phyloP scores from a whole-genome alignment of 92 coral and sea anemone genomes.

The Ricordea florida region DNA sequence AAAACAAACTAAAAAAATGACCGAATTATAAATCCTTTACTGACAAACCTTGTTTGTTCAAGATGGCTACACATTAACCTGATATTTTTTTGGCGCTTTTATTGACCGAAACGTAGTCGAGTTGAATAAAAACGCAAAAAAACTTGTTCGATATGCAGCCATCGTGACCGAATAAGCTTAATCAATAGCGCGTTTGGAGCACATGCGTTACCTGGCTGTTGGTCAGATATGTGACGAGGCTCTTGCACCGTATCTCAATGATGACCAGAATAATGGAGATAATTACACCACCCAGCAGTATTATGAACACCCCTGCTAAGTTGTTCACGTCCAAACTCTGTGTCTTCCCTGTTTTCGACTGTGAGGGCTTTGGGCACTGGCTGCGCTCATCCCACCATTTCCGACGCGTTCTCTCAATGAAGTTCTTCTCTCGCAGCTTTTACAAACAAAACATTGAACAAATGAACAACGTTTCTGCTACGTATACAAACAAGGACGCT shows the following conservation, averaged over 20 bases:
- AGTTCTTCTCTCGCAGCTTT: conserved; percentile 89
- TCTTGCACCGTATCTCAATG: conserved; percentile 86
- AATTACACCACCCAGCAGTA: conserved; percentile 84
- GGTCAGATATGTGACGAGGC: conserved; percentile 79
- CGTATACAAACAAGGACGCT: neutral
- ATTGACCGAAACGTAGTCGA: no score
- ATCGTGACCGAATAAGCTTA: no score
- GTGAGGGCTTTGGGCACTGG: conserved; percentile 67
- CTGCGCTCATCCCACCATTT: conserved; percentile 97
- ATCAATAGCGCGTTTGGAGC: no score
- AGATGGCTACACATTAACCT: no score
- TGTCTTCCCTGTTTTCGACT: conserved; percentile 58
- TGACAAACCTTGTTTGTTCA: no score
- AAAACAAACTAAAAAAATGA: no score
- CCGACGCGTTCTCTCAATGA: conserved; percentile 70
- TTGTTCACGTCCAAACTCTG: conserved; percentile 83
- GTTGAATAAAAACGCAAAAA: no score
- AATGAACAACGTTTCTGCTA: neutral
- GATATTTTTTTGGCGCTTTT: no score
- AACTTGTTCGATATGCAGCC: no score
- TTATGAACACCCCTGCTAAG: conserved; percentile 95
- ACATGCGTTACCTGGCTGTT: conserved; percentile 74
- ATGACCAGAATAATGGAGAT: conserved; percentile 69
- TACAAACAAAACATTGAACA: neutral
- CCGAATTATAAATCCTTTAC: no score